Evolutionary conservation across 2,888 invertebrate species (phyloP), one percentile per base, ranked within the genome.

Genomic region (Stenchaetothrips biformis): DNA sequence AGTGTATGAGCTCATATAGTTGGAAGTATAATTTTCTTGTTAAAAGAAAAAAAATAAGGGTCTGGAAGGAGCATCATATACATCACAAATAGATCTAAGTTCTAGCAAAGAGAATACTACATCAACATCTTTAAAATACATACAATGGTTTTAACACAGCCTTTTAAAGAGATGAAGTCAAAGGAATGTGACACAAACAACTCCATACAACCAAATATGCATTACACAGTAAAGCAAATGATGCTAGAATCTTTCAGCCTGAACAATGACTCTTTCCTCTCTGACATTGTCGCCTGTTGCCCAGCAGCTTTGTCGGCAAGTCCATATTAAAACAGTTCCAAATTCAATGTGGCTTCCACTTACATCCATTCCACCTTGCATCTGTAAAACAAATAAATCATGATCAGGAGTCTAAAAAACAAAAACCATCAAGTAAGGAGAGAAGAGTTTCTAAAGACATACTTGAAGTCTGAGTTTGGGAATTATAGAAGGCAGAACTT

Each of bases 291-390:
- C 92, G 6, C 90, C 90, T 0, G 90, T 88, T 80, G 91, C 90
- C 96, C 96, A 96, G 87, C 97, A 97, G 85, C 95, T 96, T 84
- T 91, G 90, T 67, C 90, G 88, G 86, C 97, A 97, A 1, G 96
- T 94, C 86, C 92, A 96, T 21, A 96, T 88, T 18, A 96, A 87
- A 3, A 95, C 92, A n/a, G 95, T 95, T 11, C 96, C 94, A 86
- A 94, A 96, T 86, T 97, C 96, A 74, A 95, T 87, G 82, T 91
- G 89, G 8, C 83, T 82, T 37, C 81, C 82, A n/a, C 78, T 62
- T 25, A 81, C 78, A 78, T 83, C 82, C n/a, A 79, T 74, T 6
- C 77, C 81, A 53, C 62, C 80, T 21, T 81, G 82, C 16, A 78
- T n/a, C 21, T 79, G 74, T 21, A 37, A 53, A 11, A 21, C 37